Evolutionary conservation across 2,797 vertebrate species (phyloP), one percentile per base, ranked within the genome.

Genomic region (Lutjanus argentimaculatus): DNA sequence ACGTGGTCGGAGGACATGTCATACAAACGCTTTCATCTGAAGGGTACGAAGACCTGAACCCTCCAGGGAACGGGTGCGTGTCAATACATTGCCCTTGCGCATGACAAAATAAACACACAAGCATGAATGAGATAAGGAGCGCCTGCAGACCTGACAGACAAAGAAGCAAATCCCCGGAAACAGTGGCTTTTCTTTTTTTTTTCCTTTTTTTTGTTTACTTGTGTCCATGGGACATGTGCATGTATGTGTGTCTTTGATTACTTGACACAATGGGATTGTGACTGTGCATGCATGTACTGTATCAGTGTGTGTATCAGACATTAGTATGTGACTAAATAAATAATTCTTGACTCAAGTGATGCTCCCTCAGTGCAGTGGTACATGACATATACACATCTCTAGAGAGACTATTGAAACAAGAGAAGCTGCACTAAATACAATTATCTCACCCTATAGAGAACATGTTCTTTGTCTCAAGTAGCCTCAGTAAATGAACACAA

Each of bases 1-100:
- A 30, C 13, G 15, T 8, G 6, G 7, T 7, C 2, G 2, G 13
- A 55, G 5, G 7, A 2, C 2, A 3, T 1, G 7, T 2, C 10
- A 40, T 8, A 6, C 16, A 21, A 15, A 1, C 10, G 1, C 3
- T 19, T 30, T 52, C 36, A 51, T 45, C 16, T 45, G 9, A 36
- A 58, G 4, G 21, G 12, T 14, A n/a, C 25, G 6, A 13, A 72
- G 36, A 30, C 2, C 2, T 11, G 9, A 53, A 15, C 36, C 42
- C 30, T 36, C 25, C 42, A 9, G 59, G 58, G 25, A 51, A 11
- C 3, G 0, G 53, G 40, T 2, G 7, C 6, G 43, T 21, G 12
- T 46, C 57, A n/a, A 45, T 45, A 43, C 49, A 14, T 55, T 55
- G 52, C 53, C 10, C 21, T n/a, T 0, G 0, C 62, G 22, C 22